phyloP scores from a whole-genome alignment of 1,140 invertebrate species.

The Bombus confusus region DNA sequence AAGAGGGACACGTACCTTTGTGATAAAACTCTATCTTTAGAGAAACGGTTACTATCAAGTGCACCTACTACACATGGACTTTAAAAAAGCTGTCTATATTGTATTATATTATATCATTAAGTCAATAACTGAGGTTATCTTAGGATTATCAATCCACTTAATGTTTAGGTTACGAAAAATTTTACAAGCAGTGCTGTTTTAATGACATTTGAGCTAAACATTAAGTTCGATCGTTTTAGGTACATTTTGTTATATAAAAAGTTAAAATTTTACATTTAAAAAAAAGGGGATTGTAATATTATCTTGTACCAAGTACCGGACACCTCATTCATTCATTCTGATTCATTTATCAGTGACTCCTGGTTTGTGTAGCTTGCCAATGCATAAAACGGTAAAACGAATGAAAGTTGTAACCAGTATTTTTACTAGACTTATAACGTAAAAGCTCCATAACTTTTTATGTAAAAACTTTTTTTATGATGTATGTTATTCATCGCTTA shows the following conservation, averaged over 20 bases:
- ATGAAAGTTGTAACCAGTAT: constrained; percentile 68
- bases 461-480: constrained; percentile 28
- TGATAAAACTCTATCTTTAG: constrained; percentile 52
- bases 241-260: constrained; percentile 52
- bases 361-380: constrained; percentile 56
- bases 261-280: not conserved
- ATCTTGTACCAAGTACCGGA: constrained; percentile 30
- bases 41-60: constrained; percentile 54
- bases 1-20: constrained; percentile 49
- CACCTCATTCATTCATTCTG: constrained; percentile 6
- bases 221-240: constrained; percentile 41
- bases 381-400: constrained; percentile 49
- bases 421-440: constrained; percentile 57
- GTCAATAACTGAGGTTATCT: constrained; percentile 64
- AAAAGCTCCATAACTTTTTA: constrained; percentile 27
- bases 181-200: constrained; percentile 59
- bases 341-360: constrained; percentile 58
- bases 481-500: constrained; percentile 14
- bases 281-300: constrained; percentile 4
- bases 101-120: constrained; percentile 70
- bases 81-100: constrained; percentile 67
- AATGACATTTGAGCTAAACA: constrained; percentile 43
- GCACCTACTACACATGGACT: constrained; percentile 58
- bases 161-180: constrained; percentile 61
- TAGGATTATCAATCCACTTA: constrained; percentile 64